A percentile compares a stretch with the other conserved stretches of the same genome.
Conservation (phyloP, 2,113 vertebrate species). For the Austrofundulus limnaeus region DNA sequence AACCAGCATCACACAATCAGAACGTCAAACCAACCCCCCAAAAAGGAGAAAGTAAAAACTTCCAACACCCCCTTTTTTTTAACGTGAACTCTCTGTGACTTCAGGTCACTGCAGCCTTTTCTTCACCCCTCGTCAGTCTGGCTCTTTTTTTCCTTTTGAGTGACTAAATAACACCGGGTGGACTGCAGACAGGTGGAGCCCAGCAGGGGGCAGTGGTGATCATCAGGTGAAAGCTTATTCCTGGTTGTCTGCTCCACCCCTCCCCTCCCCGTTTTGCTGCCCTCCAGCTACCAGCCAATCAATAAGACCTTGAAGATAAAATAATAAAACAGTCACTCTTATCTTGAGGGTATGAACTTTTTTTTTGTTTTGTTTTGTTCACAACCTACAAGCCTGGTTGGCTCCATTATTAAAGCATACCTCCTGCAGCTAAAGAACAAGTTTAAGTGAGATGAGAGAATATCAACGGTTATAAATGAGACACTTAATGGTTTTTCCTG, state of each 20-base stretch:
- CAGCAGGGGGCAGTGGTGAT: constrained; percentile 76
- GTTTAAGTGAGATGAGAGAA: background rate
- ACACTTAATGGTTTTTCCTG: constrained; percentile 27
- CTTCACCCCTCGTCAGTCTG: constrained; percentile 26
- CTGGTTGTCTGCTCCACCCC: constrained; percentile 5
- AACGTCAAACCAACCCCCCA: background rate
- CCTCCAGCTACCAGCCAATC: constrained; percentile 6
- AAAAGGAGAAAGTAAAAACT: background rate
- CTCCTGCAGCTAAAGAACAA: background rate
- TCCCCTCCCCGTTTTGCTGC: background rate
- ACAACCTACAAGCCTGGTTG: background rate
- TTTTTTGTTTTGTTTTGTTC: constrained; percentile 2
- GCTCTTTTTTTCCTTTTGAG: constrained; percentile 3
- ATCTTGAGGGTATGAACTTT: background rate
- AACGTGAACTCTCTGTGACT: constrained; percentile 18
- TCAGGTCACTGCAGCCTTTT: constrained; percentile 13
- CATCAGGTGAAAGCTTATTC: constrained; percentile 48
- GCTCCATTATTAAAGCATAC: constrained; percentile 2
- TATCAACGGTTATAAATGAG: constrained; percentile 23
- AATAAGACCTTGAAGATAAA: constrained; percentile 25
- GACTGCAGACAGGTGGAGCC: constrained; percentile 36
- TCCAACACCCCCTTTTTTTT: background rate
- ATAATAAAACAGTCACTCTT: constrained; percentile 14
- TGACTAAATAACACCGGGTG: background rate
- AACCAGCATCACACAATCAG: background rate